Conservation (phyloP, 2,888 invertebrate species). For the Mechanitis mazaeus region DNA sequence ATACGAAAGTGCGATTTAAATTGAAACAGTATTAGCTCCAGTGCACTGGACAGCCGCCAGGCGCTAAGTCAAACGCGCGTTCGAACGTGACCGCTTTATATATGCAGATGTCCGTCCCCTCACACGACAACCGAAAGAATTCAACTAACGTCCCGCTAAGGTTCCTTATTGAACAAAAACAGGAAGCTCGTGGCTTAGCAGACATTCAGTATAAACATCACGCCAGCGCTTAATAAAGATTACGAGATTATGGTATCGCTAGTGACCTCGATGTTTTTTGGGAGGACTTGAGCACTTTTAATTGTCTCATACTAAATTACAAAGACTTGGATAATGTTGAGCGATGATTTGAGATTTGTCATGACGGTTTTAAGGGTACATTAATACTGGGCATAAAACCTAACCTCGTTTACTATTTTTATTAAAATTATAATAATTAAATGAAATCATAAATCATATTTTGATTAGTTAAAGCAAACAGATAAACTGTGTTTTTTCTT, state of each 20-base stretch:
- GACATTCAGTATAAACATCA: constrained; percentile 43
- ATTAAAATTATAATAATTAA: no score
- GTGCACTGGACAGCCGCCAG: constrained; percentile 34
- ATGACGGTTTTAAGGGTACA: no score
- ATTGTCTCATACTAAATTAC: neutral
- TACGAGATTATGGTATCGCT: constrained; percentile 33
- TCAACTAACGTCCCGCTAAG: constrained; percentile 52
- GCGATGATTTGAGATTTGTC: neutral
- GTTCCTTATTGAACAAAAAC: constrained; percentile 44
- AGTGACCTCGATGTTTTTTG: constrained; percentile 12
- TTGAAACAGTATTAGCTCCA: constrained; percentile 12
- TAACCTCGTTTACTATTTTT: no score
- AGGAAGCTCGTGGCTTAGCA: constrained; percentile 41
- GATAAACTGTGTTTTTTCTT: no score
- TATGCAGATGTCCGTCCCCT: constrained; percentile 63
- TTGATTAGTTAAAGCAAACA: no score
- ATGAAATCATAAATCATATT: no score
- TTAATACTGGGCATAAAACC: no score
- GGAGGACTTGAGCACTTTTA: constrained; percentile 1
- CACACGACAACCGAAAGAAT: constrained; percentile 47
- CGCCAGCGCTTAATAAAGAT: constrained; percentile 47
- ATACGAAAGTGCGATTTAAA: no score
- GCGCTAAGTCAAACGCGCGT: constrained; percentile 59
- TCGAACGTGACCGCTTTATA: constrained; percentile 69
- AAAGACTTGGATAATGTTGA: neutral